Conservation (phyloP, 2,888 invertebrate genomes). For the Hoplodrina ambigua region DNA sequence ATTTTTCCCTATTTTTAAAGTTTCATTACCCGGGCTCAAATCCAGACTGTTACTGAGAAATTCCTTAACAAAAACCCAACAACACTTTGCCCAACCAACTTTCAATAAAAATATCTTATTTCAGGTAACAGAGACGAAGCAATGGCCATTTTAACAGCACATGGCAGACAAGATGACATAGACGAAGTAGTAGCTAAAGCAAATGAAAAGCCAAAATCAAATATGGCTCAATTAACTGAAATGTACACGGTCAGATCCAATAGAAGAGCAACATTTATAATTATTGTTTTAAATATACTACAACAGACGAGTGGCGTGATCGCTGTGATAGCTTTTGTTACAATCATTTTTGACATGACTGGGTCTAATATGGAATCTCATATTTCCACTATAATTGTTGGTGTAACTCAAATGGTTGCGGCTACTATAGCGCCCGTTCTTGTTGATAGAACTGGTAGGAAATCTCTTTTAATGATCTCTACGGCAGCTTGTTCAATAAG, state of each 20-base stretch:
- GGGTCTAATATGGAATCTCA: slow-evolving; percentile 69
- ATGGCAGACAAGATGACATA: slow-evolving; percentile 72
- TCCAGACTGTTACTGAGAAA: no score
- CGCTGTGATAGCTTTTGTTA: slow-evolving; percentile 70
- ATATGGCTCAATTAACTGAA: slow-evolving; percentile 65
- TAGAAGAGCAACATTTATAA: slow-evolving; percentile 71
- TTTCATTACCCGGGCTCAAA: no score
- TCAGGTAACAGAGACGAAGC: slow-evolving; percentile 68
- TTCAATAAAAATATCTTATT: slow-evolving; percentile 17
- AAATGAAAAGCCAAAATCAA: slow-evolving; percentile 43
- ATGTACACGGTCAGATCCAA: slow-evolving; percentile 71
- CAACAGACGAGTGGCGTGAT: slow-evolving; percentile 74
- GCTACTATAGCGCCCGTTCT: slow-evolving; percentile 71
- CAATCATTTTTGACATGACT: slow-evolving; percentile 73
- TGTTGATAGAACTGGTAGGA: slow-evolving; percentile 75
- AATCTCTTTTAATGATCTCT: slow-evolving; percentile 69
- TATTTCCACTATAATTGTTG: slow-evolving; percentile 75
- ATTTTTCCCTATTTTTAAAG: no score
- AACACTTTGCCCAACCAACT: no score
- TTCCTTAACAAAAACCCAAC: no score
- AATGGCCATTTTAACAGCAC: slow-evolving; percentile 59
- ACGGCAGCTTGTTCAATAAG: slow-evolving; percentile 69
- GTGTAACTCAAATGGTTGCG: slow-evolving; percentile 69
- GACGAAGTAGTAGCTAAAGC: slow-evolving; percentile 62
- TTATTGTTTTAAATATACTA: slow-evolving; percentile 66